These are phyloP conservation scores for Eurystomus gularis DNA, from an alignment of 2,113 vertebrate species.

Conservation along the genomic window DNA sequence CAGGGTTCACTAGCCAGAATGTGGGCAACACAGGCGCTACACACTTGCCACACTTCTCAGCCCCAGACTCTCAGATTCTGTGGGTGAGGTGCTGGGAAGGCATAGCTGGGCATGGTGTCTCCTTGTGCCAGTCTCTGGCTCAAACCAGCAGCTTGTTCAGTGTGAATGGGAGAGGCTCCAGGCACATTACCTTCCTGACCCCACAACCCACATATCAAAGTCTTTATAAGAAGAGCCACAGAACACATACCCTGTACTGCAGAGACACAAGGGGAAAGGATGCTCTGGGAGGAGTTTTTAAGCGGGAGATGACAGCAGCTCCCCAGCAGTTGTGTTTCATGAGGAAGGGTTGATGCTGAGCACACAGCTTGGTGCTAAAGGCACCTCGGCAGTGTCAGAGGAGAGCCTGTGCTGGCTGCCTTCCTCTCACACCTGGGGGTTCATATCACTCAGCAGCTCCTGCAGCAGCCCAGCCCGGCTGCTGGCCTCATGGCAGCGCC, in stretches of 20 bases:
- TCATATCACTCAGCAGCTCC: slow-evolving; percentile 30
- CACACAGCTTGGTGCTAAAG: neutral
- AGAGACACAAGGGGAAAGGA: neutral
- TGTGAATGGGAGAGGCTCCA: neutral
- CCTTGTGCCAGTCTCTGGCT: neutral
- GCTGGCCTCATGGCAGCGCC: neutral
- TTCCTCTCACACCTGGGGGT: slow-evolving; percentile 9
- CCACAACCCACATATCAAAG: neutral
- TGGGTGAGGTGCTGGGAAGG: neutral
- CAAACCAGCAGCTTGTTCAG: neutral
- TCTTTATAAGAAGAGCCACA: neutral
- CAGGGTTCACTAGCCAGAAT: neutral
- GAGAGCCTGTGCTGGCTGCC: neutral
- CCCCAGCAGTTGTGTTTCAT: neutral
- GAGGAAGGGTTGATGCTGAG: neutral
- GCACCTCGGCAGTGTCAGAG: neutral
- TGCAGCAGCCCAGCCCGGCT: neutral
- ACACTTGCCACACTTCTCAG: neutral
- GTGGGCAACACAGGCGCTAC: accelerated
- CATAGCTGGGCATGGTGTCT: neutral
- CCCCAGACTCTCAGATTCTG: neutral
- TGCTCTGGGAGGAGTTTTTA: neutral
- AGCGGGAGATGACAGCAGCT: neutral
- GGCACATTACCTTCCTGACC: neutral
- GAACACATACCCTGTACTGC: neutral